Base-by-base conservation (phyloP, 2,888 invertebrate species). In the Campaea margaritaria region DNA sequence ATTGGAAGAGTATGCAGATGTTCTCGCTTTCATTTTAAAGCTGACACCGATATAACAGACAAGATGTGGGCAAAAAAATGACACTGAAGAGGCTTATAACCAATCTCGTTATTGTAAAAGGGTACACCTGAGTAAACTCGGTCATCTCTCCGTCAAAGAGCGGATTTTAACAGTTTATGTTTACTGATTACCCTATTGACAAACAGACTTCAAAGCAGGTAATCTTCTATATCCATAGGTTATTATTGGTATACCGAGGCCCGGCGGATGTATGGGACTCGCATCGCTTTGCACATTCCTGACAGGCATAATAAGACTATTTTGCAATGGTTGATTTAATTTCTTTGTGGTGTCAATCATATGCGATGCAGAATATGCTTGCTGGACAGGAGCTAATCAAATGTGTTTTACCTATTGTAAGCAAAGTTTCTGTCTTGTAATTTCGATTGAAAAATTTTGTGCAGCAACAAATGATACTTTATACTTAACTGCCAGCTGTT, bases 161-260 rank as follows among this genome's bases (percentile, higher is more conserved):
- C 72, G 84, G 89, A 89, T 88, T 89, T 90, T 89, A 85, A 90
- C 90, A 89, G 89, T 89, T 91, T 84, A 72, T 89, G 82, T 91
- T 90, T 88, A 84, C 88, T 80, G 88, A 89, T 89, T 85, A 86
- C 76, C 75, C 78, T 80, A 87, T 86, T 86, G 85, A 89, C 87
- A 89, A 89, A 87, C 83, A 82, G 69, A 79, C 82, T 78, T 83
- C 77, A 84, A 84, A 83, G 86, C 88, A 87, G 89, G 89, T 89
- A 89, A 89, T 85, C 82, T 80, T 79, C 28, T 14, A 47, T 41
- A 58, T 41, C 50, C 74, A 79, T 76, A 75, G 73, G 72, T 79
- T 78, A 81, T 81, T 78, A 78, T 78, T 78, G 77, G 71, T 74
- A 73, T 65, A 63, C 53, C 52, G 55, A 76, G 75, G 71, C 65